Conservation (phyloP, 2,797 vertebrate species). For the Sparidentex hasta region DNA sequence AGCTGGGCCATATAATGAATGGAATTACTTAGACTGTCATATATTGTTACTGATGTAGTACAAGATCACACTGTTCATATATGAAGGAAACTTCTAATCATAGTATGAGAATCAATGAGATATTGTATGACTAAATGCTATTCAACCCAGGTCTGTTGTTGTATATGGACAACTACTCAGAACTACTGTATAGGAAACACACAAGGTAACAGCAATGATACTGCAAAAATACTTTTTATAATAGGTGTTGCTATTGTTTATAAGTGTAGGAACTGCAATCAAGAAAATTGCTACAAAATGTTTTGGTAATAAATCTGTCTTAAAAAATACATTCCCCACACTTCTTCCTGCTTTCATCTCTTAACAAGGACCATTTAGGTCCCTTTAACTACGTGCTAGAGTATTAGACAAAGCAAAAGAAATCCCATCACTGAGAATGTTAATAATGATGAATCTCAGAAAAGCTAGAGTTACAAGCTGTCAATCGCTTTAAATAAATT, state of each 20-base stretch:
- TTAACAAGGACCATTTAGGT: slow-evolving; percentile 2
- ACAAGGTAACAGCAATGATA: slow-evolving; percentile 34
- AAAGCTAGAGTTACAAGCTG: slow-evolving; percentile 21
- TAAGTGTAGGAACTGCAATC: slow-evolving; percentile 56
- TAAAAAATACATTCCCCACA: slow-evolving; percentile 65
- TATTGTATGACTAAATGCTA: slow-evolving; percentile 16
- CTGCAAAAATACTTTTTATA: slow-evolving; percentile 53
- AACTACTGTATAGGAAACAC: slow-evolving; percentile 47
- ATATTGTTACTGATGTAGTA: slow-evolving; percentile 11
- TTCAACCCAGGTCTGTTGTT: slow-evolving; percentile 19
- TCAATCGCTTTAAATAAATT: slow-evolving; percentile 28
- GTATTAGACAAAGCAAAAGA: slow-evolving; percentile 32
- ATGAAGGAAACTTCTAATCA: slow-evolving; percentile 15
- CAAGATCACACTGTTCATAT: slow-evolving; percentile 28
- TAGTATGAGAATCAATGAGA: slow-evolving; percentile 17
- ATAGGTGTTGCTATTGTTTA: slow-evolving; percentile 48
- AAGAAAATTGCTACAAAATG: slow-evolving; percentile 63
- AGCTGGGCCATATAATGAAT: slow-evolving; percentile 23
- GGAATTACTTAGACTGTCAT: slow-evolving; percentile 14
- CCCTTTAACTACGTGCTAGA: slow-evolving; percentile 11
- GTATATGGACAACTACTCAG: slow-evolving; percentile 25
- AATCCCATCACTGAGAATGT: slow-evolving; percentile 39
- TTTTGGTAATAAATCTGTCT: slow-evolving; percentile 70
- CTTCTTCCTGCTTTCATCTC: slow-evolving; percentile 26
- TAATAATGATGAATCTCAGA: slow-evolving; percentile 32